Evolutionary conservation across 1,140 invertebrate species (phyloP), one percentile per base, ranked within the genome.

Genomic region (Riptortus pedestris): DNA sequence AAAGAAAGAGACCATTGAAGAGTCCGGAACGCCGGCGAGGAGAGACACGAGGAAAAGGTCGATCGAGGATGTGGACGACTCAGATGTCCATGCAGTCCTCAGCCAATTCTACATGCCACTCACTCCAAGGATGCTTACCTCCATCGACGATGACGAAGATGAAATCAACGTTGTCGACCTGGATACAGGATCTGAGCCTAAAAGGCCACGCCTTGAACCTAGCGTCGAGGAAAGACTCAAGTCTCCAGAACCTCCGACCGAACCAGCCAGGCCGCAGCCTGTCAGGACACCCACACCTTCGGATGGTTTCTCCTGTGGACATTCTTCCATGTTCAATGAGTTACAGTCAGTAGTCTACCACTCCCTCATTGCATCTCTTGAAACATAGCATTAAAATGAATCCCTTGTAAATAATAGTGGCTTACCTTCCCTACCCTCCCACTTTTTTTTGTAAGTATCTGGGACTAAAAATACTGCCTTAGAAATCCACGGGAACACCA

Each of bases 101-200:
- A 84, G 81, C 28, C 83, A 86, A 67, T 85, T 86, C 67, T 87
- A 86, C 71, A 83, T 86, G 72, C 83, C 85, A 48, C 81, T 82
- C 0, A 85, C 83, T 0, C 83, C 84, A 12, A 76, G 83, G 52
- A 75, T 86, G 66, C 74, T 87, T 51, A 83, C 85, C 4, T 80
- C 82, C 48, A 83, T 85, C 33, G 83, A 85, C 70, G 81, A 83
- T 29, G 76, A 77, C 55, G 78, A 79, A 62, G 77, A 76, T 57
- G 74, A 70, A 43, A 69, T 71, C 29, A 71, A 69, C 12, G 70
- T 70, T 65, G 69, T 70, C 24, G 70, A 69, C 27, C 67, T 69
- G 14, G 70, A 70, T 38, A 29, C 70, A 1, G 70, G 70, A 27
- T 57, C 52, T 4, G 61, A 63, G n/a, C 65, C 64, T 11, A 69